phyloP scores from a whole-genome alignment of 2,888 invertebrate genomes.

The Torymus tubicola region DNA sequence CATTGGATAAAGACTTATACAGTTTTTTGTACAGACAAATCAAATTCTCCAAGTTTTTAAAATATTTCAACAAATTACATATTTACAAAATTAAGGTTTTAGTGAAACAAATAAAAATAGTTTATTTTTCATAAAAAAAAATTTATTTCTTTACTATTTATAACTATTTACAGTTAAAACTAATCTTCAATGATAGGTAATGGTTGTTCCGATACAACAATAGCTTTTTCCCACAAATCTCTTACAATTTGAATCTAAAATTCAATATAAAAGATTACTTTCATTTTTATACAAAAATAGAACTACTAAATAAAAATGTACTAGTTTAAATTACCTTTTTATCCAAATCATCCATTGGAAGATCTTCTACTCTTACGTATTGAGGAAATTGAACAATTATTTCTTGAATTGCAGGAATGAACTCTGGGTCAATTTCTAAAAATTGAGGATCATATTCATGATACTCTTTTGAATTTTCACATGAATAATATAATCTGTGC shows the following conservation, averaged over 20 bases:
- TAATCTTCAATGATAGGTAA: slow-evolving; percentile 76
- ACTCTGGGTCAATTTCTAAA: slow-evolving; percentile 84
- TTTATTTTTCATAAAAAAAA: too few relatives aligned
- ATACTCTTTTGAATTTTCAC: slow-evolving; percentile 91
- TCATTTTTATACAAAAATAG: slow-evolving; percentile 7
- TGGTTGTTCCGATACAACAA: slow-evolving; percentile 85
- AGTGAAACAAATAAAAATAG: too few relatives aligned
- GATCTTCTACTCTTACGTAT: slow-evolving; percentile 84
- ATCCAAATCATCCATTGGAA: slow-evolving; percentile 82
- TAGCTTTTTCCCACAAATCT: slow-evolving; percentile 89
- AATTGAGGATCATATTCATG: slow-evolving; percentile 88
- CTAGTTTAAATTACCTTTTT: slow-evolving; percentile 79
- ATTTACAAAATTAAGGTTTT: too few relatives aligned
- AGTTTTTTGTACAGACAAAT: too few relatives aligned
- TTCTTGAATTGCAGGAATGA: slow-evolving; percentile 84
- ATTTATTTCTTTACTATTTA: too few relatives aligned
- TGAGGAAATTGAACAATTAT: slow-evolving; percentile 87
- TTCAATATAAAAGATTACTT: slow-evolving; percentile 66
- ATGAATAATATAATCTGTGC: slow-evolving; percentile 86
- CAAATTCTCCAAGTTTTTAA: too few relatives aligned
- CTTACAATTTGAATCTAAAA: slow-evolving; percentile 80
- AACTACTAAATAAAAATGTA: not conserved
- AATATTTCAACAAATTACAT: too few relatives aligned
- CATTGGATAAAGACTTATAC: too few relatives aligned
- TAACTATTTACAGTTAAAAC: slow-evolving; percentile 25